A percentile compares a stretch with the other conserved stretches of the same genome.
Conservation (phyloP, 2,888 invertebrate species). For the Lissonota sp. region DNA sequence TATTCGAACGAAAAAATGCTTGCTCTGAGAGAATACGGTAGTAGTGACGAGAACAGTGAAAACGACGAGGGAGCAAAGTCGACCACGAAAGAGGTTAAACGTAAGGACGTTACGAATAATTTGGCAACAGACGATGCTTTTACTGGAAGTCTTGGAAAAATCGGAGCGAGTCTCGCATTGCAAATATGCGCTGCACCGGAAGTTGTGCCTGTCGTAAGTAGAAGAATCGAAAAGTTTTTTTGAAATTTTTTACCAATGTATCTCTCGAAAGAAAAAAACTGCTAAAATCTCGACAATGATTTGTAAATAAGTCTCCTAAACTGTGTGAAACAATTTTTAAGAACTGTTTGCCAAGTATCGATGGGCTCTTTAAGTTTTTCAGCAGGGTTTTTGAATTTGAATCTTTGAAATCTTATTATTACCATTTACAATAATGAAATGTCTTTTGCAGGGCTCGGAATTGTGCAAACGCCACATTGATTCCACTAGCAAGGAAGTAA, state of each 20-base stretch:
- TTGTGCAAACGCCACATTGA: constrained; percentile 90
- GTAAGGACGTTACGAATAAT: constrained; percentile 81
- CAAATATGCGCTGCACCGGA: constrained; percentile 93
- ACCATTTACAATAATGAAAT: too few species aligned
- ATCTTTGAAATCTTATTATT: not conserved
- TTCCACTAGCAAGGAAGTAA: constrained; percentile 92
- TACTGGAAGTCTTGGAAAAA: constrained; percentile 84
- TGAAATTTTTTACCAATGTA: too few species aligned
- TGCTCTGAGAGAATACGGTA: constrained; percentile 90
- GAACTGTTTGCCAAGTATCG: too few species aligned
- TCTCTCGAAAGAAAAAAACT: too few species aligned
- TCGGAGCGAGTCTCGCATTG: constrained; percentile 86
- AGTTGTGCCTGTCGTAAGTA: constrained; percentile 91
- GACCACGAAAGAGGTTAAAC: constrained; percentile 78
- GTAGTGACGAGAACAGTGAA: constrained; percentile 86
- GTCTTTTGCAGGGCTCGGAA: constrained; percentile 87
- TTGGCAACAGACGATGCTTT: constrained; percentile 85
- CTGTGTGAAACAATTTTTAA: too few species aligned
- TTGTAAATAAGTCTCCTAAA: too few species aligned
- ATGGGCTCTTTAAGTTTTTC: too few species aligned
- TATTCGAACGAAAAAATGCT: constrained; percentile 85
- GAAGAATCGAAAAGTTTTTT: not conserved
- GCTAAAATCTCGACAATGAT: too few species aligned
- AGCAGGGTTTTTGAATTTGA: not conserved
- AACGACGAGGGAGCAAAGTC: constrained; percentile 73